phyloP scores from a whole-genome alignment of 1,140 invertebrate species.

The Camponotus pennsylvanicus region DNA sequence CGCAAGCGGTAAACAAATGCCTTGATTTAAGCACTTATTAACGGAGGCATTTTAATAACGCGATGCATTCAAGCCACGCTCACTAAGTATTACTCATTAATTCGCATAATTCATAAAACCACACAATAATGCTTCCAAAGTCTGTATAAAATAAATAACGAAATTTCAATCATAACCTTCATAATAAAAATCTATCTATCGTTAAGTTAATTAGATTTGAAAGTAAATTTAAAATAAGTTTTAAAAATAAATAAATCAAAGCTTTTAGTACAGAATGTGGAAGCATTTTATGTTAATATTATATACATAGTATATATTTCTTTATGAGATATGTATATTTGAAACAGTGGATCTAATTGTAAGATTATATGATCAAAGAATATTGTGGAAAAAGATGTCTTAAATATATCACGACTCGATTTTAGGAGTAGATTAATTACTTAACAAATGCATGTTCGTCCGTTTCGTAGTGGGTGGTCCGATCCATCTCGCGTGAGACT shows the following conservation, averaged over 20 bases:
- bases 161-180: conserved; percentile 3
- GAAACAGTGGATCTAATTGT: background rate
- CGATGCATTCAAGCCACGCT: background rate
- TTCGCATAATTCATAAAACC: conserved; percentile 36
- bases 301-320: background rate
- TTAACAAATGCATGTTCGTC: conserved; percentile 39
- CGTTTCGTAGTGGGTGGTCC: conserved; percentile 31
- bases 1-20: conserved; percentile 32
- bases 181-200: background rate
- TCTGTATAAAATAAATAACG: conserved; percentile 7
- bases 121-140: background rate
- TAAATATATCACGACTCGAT: conserved; percentile 42
- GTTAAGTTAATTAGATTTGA: conserved; percentile 13
- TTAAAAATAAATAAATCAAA: background rate
- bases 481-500: conserved; percentile 52
- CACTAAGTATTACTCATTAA: conserved; percentile 38
- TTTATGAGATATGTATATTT: background rate
- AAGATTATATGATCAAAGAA: background rate
- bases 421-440: conserved; percentile 53
- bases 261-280: background rate
- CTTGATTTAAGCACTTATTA: conserved; percentile 33
- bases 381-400: conserved; percentile 3
- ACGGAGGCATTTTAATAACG: conserved; percentile 27
- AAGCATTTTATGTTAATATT: background rate
- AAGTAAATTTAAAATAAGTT: background rate